These are phyloP conservation scores for Drosophila teissieri DNA, from an alignment of 1,140 invertebrate genomes.

Conservation along the genomic window DNA sequence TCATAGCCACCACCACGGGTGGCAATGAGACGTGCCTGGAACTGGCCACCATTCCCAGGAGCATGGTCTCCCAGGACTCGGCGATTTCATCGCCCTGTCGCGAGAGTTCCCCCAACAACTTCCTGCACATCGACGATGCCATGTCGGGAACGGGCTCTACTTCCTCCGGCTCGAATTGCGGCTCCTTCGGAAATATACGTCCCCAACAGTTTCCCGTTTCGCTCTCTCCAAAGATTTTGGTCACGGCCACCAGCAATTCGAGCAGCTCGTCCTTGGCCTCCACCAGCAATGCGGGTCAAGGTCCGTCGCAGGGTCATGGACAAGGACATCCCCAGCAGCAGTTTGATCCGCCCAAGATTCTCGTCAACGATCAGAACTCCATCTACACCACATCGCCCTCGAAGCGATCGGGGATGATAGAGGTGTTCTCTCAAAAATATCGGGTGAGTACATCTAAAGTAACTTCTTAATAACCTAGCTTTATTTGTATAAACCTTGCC, in stretches of 20 bases:
- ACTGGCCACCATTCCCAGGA: constrained; percentile 74
- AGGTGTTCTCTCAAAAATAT: constrained; percentile 84
- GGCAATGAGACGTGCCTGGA: constrained; percentile 80
- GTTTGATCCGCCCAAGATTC: constrained; percentile 84
- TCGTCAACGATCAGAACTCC: constrained; percentile 84
- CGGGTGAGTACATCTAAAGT: constrained; percentile 36
- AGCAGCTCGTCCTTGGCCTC: constrained; percentile 79
- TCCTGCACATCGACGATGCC: constrained; percentile 77
- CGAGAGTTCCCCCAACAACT: constrained; percentile 79
- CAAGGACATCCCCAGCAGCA: constrained; percentile 54
- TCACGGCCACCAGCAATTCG: constrained; percentile 78
- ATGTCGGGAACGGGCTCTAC: constrained; percentile 67
- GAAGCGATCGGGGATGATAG: constrained; percentile 80
- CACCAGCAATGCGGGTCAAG: constrained; percentile 33
- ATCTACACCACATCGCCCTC: constrained; percentile 84
- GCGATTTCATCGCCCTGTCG: constrained; percentile 82
- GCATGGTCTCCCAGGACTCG: constrained; percentile 83
- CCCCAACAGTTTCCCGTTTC: constrained; percentile 81
- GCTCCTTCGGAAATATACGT: constrained; percentile 62
- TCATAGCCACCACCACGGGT: constrained; percentile 82
- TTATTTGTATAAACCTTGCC: too few species aligned
- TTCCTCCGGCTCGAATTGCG: constrained; percentile 70
- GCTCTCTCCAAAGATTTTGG: constrained; percentile 79
- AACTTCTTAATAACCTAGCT: too few species aligned
- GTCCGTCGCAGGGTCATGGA: constrained; percentile 12